These are phyloP conservation scores for Clarias batrachus DNA, from an alignment of 2,113 vertebrate species.

Conservation along the genomic window DNA sequence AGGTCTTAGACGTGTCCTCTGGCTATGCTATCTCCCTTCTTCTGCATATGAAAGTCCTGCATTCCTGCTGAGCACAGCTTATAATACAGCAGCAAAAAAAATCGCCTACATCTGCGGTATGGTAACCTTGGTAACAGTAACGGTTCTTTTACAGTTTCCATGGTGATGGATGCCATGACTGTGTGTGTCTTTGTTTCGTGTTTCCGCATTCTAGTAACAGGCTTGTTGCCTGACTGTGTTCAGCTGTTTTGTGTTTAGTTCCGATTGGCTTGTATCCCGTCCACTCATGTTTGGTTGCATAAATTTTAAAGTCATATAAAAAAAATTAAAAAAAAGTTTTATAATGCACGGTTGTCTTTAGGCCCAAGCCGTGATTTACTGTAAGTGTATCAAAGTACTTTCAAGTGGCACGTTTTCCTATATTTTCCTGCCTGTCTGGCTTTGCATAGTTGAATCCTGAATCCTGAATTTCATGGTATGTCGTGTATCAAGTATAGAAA, in stretches of 20 bases:
- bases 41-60: not conserved
- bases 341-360: not conserved
- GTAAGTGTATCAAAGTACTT: not conserved
- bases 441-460: not conserved
- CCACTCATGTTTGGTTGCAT: not conserved
- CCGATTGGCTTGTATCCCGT: not conserved
- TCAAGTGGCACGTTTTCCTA: not conserved
- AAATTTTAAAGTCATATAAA: no score
- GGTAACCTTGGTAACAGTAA: conserved; percentile 16
- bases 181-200: not conserved
- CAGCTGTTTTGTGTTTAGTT: not conserved
- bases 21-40: not conserved
- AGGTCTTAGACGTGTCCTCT: not conserved
- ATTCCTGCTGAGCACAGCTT: not conserved
- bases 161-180: not conserved
- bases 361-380: not conserved
- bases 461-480: not conserved
- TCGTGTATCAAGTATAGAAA: not conserved
- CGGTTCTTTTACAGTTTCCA: not conserved
- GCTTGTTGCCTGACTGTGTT: not conserved
- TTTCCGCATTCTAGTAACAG: no score
- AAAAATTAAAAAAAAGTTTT: not conserved
- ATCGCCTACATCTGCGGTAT: not conserved
- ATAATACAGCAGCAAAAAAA: not conserved
- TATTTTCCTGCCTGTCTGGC: not conserved